These are phyloP conservation scores for Ferdinandea cuprea DNA, from an alignment of 2,888 invertebrate genomes.

Conservation along the genomic window DNA sequence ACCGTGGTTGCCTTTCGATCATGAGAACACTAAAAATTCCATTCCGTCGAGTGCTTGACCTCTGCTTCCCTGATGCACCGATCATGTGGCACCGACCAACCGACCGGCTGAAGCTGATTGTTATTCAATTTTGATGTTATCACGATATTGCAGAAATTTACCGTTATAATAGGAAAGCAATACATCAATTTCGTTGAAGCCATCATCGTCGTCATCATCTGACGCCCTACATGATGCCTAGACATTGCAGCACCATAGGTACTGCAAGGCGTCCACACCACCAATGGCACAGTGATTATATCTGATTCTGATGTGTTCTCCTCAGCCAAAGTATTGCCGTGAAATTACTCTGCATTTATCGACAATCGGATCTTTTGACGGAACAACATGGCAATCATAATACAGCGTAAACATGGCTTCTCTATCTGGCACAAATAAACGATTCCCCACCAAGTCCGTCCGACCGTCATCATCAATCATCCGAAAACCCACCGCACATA, in stretches of 20 bases:
- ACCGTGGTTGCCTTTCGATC: neutral
- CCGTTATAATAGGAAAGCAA: conserved; percentile 68
- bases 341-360: conserved; percentile 69
- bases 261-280: conserved; percentile 39
- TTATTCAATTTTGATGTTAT: conserved; percentile 66
- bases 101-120: conserved; percentile 33
- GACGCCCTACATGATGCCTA: conserved; percentile 72
- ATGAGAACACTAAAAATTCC: conserved; percentile 31
- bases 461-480: conserved; percentile 73
- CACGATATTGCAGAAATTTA: conserved; percentile 58
- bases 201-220: conserved; percentile 66
- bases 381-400: conserved; percentile 63
- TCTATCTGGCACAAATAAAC: conserved; percentile 67
- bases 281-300: conserved; percentile 56
- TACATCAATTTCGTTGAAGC: conserved; percentile 60
- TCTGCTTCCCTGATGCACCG: conserved; percentile 8
- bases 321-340: conserved; percentile 37
- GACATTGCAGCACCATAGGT: conserved; percentile 56
- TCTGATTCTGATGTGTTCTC: neutral
- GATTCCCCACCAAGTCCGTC: conserved; percentile 37
- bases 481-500: conserved; percentile 27
- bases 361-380: conserved; percentile 67
- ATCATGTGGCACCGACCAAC: conserved; percentile 6
- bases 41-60: conserved; percentile 46
- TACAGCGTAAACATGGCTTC: conserved; percentile 56